Base-by-base conservation (phyloP, 2,797 vertebrate species). In the Lepidocolaptes lacrymiger region DNA sequence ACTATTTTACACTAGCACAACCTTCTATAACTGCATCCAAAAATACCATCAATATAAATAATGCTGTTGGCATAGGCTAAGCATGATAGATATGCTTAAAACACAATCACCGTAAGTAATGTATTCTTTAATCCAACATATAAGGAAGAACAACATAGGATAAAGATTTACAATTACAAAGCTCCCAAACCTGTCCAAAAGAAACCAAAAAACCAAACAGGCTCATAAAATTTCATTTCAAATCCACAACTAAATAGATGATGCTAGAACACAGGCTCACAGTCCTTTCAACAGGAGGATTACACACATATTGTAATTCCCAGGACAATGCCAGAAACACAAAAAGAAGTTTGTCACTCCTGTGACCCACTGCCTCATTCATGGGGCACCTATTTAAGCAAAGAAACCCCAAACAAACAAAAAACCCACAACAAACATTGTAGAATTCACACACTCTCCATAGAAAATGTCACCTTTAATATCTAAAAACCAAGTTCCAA, bases 11-110 rank as follows among this genome's bases (percentile, higher is more conserved):
- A 48, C 5, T n/a, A 74, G 10, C 20, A 54, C 18, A 83, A 54
- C 17, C 19, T 51, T 59, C 54, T 91, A 66, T 32, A 66, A 41
- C 32, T 52, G 19, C 32, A 66, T n/a, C 34, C 34, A 51, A 78
- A 95, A 64, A 34, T n/a, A 81, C 21, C 49, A 46, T 59, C 28
- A 52, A 43, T n/a, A 81, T 44, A 80, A 94, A 55, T 30, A 67
- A 88, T 12, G 12, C 6, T 64, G 12, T 68, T 86, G 26, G 27
- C 56, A 91, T 54, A 78, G 18, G 15, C 46, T 61, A 49, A 68
- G 23, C 3, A 4, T 27, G 4, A 37, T 34, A 6, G 12, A 63
- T 39, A 41, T 27, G 11, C 23, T 84, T 62, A 81, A 91, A 90
- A 84, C 28, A 44, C 24, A 51, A 64, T 12, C 3, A 1, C 32